These are phyloP conservation scores for Ophthalmotilapia sp. DNA, from an alignment of 2,113 vertebrate species.

Conservation along the genomic window DNA sequence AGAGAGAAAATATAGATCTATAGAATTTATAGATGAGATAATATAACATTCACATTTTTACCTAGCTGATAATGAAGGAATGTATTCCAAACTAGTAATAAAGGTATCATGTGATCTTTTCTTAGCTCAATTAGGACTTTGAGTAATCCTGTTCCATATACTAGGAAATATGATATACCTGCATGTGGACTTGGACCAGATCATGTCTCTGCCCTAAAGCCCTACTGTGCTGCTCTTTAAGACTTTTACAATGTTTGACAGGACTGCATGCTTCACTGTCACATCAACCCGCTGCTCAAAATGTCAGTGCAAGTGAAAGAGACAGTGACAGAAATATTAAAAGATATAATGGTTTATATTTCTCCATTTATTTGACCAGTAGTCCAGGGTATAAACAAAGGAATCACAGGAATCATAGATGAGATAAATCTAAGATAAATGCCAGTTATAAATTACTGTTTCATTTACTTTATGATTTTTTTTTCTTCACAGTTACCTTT, in stretches of 20 bases:
- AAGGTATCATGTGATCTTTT: background rate
- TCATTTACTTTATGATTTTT: background rate
- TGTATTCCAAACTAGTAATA: background rate
- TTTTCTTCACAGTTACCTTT: background rate
- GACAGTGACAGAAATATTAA: background rate
- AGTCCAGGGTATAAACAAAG: background rate
- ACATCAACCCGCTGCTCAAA: slow-evolving; percentile 18
- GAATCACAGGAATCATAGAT: background rate
- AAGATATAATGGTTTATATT: background rate
- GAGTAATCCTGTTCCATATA: background rate
- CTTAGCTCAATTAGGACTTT: slow-evolving; percentile 2
- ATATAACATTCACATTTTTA: background rate
- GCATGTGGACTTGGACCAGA: slow-evolving; percentile 1
- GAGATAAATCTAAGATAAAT: background rate
- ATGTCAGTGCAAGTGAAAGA: background rate
- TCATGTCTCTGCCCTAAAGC: background rate
- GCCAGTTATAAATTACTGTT: background rate
- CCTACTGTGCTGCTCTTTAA: background rate
- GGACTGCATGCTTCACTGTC: slow-evolving; percentile 7
- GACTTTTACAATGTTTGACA: slow-evolving; percentile 26
- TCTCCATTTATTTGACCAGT: background rate
- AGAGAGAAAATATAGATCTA: background rate
- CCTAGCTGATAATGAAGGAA: slow-evolving; percentile 27
- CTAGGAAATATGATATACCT: background rate
- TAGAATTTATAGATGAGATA: background rate